Evolutionary conservation across 2,113 vertebrate species (phyloP).

Genomic region (Hypanus sabinus): DNA sequence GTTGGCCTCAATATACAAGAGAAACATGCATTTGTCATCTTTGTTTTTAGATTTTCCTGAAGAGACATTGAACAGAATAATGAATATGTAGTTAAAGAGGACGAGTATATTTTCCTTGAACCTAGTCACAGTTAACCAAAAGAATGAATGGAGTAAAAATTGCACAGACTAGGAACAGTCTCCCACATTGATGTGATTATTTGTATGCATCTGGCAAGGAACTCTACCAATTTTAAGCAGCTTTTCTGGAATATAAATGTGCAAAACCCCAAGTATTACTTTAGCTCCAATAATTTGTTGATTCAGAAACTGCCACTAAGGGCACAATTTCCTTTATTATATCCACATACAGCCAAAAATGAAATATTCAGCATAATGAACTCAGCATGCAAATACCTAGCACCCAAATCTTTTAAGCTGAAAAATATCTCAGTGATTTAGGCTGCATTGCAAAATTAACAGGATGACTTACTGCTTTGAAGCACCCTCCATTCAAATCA

Average conservation of each 20-base stretch:
- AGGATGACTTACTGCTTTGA: background rate
- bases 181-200: too few relatives aligned
- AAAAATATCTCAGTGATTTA: background rate
- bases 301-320: background rate
- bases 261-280: background rate
- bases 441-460: background rate
- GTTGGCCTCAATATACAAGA: constrained; percentile 87
- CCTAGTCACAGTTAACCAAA: background rate
- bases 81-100: background rate
- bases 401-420: background rate
- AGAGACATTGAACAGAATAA: constrained; percentile 37
- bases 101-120: background rate
- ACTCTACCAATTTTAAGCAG: background rate
- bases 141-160: background rate
- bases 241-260: background rate
- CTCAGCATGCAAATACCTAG: background rate
- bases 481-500: background rate
- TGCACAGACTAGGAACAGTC: too few relatives aligned
- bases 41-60: constrained; percentile 74
- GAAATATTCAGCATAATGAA: background rate
- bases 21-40: constrained; percentile 93
- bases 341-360: background rate
- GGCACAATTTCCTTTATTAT: background rate
- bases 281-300: background rate
- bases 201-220: background rate